Conservation (phyloP, 2,113 vertebrate species). For the Dipodomys merriami region DNA sequence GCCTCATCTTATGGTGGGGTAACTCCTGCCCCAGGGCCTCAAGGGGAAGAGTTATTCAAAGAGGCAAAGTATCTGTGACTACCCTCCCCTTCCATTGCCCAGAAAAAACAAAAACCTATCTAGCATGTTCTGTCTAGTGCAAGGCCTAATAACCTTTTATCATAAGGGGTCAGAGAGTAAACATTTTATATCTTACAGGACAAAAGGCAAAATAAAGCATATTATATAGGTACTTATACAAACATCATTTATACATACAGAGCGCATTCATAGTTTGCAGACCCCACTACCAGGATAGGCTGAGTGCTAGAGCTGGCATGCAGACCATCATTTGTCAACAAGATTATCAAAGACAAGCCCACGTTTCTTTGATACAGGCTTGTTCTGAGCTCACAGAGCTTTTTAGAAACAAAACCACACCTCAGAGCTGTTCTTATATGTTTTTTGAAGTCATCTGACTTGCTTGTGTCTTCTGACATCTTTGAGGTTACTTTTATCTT, state of each 20-base stretch:
- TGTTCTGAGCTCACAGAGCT: background rate
- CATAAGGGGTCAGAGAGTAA: background rate
- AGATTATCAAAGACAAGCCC: background rate
- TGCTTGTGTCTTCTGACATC: background rate
- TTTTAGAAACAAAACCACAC: slow-evolving; percentile 1
- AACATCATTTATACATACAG: background rate
- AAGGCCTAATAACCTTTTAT: background rate
- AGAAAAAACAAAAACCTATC: too few relatives aligned
- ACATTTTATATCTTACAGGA: background rate
- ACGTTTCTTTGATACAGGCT: background rate
- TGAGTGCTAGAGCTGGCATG: background rate
- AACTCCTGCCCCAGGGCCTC: too few relatives aligned
- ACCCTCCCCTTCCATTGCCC: too few relatives aligned
- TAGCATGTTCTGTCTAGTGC: background rate
- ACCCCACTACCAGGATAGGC: background rate
- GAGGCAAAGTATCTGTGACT: background rate
- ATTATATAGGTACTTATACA: background rate
- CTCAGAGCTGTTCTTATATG: background rate
- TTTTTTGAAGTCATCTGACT: background rate
- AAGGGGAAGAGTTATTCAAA: background rate
- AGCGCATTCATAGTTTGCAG: background rate
- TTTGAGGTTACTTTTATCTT: background rate
- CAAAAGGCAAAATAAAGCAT: background rate
- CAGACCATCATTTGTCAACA: background rate
- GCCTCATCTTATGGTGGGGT: background rate